Evolutionary conservation across 2,888 invertebrate species (phyloP).

Genomic region (Sinelater perroti): DNA sequence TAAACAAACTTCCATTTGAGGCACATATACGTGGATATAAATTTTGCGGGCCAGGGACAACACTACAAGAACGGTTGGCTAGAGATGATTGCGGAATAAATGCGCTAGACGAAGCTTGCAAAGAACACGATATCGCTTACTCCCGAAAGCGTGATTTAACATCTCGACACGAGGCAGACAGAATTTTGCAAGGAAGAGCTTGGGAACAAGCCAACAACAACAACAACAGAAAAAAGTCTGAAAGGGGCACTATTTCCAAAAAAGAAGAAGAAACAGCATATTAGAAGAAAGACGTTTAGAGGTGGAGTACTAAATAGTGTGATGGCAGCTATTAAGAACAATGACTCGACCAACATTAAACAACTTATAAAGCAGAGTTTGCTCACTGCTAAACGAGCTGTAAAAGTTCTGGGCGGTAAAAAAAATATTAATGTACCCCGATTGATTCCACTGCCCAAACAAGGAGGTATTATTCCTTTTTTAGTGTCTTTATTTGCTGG

Average conservation of each 20-base stretch:
- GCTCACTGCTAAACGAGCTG: neutral
- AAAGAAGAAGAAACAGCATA: too few species aligned
- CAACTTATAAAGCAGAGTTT: too few species aligned
- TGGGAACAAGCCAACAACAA: conserved; percentile 41
- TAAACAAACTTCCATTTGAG: conserved; percentile 45
- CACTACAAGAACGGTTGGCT: conserved; percentile 43
- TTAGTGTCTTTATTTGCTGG: conserved; percentile 54
- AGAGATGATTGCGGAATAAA: conserved; percentile 50
- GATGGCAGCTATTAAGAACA: too few species aligned
- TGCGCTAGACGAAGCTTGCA: conserved; percentile 45
- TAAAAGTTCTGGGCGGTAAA: conserved; percentile 17
- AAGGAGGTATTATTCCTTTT: conserved; percentile 51
- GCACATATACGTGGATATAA: conserved; percentile 44
- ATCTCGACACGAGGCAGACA: conserved; percentile 49
- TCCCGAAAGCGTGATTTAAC: too few species aligned
- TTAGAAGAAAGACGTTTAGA: too few species aligned
- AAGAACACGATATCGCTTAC: conserved; percentile 48
- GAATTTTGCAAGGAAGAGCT: conserved; percentile 45
- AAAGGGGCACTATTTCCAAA: too few species aligned
- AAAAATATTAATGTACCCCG: conserved; percentile 1
- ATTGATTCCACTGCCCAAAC: conserved; percentile 51
- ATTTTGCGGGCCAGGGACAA: conserved; percentile 47
- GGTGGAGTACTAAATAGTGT: too few species aligned
- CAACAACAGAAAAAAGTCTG: too few species aligned
- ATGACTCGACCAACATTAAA: too few species aligned